phyloP scores from a whole-genome alignment of 2,113 vertebrate species.

The Donacobius atricapilla region DNA sequence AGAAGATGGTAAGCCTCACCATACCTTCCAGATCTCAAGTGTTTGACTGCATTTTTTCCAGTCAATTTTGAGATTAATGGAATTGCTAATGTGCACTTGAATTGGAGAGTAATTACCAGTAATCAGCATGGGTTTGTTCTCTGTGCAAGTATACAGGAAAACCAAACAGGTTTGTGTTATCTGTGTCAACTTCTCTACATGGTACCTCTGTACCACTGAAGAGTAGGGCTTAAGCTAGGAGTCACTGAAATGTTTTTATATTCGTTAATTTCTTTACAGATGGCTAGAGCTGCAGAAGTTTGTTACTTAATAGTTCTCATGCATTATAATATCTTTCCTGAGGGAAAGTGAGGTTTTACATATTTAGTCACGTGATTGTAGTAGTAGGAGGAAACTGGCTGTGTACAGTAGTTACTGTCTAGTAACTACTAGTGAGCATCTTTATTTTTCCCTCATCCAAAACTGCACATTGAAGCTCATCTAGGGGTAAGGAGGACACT shows the following conservation, averaged over 20 bases:
- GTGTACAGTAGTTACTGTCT: not conserved
- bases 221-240: not conserved
- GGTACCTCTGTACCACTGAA: not conserved
- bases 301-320: not conserved
- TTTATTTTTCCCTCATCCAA: not conserved
- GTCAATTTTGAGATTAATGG: not conserved
- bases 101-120: not conserved
- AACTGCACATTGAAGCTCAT: not conserved
- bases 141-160: not conserved
- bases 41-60: not conserved
- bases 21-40: not conserved
- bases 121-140: not conserved
- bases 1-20: not conserved
- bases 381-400: not conserved
- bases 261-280: not conserved
- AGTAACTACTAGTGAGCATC: too few relatives aligned
- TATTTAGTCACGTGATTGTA: not conserved
- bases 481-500: not conserved
- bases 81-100: conserved; percentile 2
- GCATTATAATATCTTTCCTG: not conserved
- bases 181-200: not conserved
- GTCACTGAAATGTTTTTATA: not conserved
- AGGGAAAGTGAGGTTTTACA: not conserved
- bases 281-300: not conserved
- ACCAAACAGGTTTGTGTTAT: not conserved